Evolutionary conservation across 2,113 vertebrate species (phyloP), one percentile per base, ranked within the genome.

Genomic region (Labeo catla): DNA sequence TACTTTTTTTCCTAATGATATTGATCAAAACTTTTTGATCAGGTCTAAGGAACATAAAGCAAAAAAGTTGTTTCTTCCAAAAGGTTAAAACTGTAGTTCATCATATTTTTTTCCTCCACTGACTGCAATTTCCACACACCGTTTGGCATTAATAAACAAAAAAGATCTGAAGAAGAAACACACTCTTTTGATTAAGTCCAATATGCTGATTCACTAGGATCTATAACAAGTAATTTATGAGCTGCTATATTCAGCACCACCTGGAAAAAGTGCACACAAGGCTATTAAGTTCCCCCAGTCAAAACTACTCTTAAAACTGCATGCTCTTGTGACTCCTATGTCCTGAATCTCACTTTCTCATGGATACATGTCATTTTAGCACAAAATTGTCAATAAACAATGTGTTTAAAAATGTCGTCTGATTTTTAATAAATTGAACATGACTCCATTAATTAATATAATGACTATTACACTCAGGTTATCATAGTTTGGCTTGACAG

Each of bases 171-270:
- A 77, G 15, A 77, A 54, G 28, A 54, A 77, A 54, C 76, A 23
- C 11, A 49, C 21, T 54, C 49, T 54, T 54, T 23, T 54, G 8
- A 49, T 28, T 4, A 50, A 12, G n/a, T 23, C 13, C 9, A 68
- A 76, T 59, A 85, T 90, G 89, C 92, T 86, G 91, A 92, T 90
- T 93, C 91, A 91, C 89, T 86, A 81, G 83, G 47, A 85, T 79
- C 84, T 83, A 84, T 68, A 81, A 86, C 21, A 28, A 87, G 87
- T 90, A 91, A 91, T 89, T 79, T 91, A 92, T 89, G 90, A 90
- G 90, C 61, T 61, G 73, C 88, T 91, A 91, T 88, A 90, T 92
- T 90, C 16, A 73, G 81, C 83, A n/a, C 23, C 61, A 87, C 84
- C 80, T 76, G 81, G 78, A 6, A 34, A 86, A 88, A 82, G 65